phyloP scores from a whole-genome alignment of 1,140 invertebrate species.

The Goniozus legneri region DNA sequence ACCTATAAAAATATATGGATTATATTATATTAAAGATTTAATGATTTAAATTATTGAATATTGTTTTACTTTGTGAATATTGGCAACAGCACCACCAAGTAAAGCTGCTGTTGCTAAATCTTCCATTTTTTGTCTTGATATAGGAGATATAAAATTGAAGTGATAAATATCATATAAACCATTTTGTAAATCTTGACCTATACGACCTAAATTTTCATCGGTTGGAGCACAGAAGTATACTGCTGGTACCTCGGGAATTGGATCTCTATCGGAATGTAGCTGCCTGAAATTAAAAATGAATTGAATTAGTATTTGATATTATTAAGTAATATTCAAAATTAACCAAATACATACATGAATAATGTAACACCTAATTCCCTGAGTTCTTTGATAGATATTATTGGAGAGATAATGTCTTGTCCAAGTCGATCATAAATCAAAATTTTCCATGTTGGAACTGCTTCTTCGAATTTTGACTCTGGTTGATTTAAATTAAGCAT shows the following conservation, averaged over 20 bases:
- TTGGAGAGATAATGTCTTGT: conserved; percentile 97
- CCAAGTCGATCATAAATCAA: conserved; percentile 93
- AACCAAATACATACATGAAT: conserved; percentile 78
- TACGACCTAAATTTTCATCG: conserved; percentile 93
- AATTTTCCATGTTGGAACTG: conserved; percentile 92
- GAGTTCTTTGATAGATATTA: conserved; percentile 94
- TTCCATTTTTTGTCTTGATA: conserved; percentile 91
- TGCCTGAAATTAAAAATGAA: conserved; percentile 61
- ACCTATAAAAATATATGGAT: conserved; percentile 55
- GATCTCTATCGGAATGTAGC: conserved; percentile 90
- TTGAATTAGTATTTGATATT: no score
- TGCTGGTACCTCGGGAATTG: conserved; percentile 96
- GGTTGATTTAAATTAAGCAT: conserved; percentile 91
- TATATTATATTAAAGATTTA: conserved; percentile 1
- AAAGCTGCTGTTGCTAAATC: conserved; percentile 90
- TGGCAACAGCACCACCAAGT: conserved; percentile 80
- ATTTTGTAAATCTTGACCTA: conserved; percentile 89
- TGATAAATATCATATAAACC: conserved; percentile 94
- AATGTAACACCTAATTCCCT: conserved; percentile 94
- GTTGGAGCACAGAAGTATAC: conserved; percentile 98
- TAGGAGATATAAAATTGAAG: conserved; percentile 96
- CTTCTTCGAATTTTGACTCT: conserved; percentile 67
- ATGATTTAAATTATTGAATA: conserved; percentile 1
- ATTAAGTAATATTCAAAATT: conserved; percentile 2
- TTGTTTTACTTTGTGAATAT: conserved; percentile 79